Evolutionary conservation across 2,113 vertebrate genomes (phyloP), one percentile per base, ranked within the genome.

Genomic region (Strigops habroptila): DNA sequence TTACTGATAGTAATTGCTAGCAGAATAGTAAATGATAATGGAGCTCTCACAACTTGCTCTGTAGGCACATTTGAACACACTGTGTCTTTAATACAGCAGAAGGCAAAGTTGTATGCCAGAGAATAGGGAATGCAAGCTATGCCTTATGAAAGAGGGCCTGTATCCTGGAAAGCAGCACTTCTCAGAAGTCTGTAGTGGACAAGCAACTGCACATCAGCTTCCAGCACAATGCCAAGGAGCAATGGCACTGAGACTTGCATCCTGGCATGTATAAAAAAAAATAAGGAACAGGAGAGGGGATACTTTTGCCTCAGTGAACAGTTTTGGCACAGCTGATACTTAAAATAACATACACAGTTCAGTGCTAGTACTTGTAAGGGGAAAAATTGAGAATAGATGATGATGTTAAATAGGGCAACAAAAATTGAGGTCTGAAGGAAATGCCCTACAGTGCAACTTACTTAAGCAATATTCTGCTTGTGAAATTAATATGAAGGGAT

Each of bases 91-190:
- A 81, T 12, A 35, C 7, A 4, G 79, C 12, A 0, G 53, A 80
- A 91, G 59, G 86, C 95, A 18, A 86, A 88, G 86, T 24, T 88
- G 57, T 57, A 48, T 77, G 75, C 90, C 85, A 91, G 62, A 43
- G 44, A 81, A 30, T 71, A 59, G 86, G 91, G 92, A 94, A 35
- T 63, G 41, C 55, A 63, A 74, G 86, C 86, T 91, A 14, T 81
- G 82, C 88, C 33, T 77, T 83, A 94, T 94, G 92, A 94, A 95
- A 93, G 92, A 51, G 52, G 46, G 86, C 60, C 91, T 96, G 80
- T 95, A 63, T 96, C 88, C 86, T 94, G 73, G 92, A 83, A 90
- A 86, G 92, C 80, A 83, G 64, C 37, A 12, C 73, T 93, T 86
- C 16, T 31, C 4, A 31, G 55, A 52, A 67, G 76, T 12, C 49